Evolutionary conservation across 2,113 vertebrate species (phyloP), one percentile per base, ranked within the genome.

Genomic region (Cryptoleucopteryx plumbea): DNA sequence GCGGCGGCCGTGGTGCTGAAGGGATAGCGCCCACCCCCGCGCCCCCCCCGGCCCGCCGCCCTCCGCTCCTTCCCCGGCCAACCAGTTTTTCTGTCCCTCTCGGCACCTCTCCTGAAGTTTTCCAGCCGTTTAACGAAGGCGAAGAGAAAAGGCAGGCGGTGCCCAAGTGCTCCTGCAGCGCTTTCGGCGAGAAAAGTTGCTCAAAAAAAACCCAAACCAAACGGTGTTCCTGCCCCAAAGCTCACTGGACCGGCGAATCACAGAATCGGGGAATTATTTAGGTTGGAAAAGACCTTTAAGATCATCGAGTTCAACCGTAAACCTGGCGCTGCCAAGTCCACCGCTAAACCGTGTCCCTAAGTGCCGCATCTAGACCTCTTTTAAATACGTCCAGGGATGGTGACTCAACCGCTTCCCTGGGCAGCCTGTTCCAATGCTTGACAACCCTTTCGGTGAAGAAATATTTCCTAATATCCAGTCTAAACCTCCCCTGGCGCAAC

Each of bases 1-100:
- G 43, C 42, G 6, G 45, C 22, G 56, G 58, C 31, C 29, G 89
- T 96, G 97, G 97, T 98, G 97, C 97, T 98, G 96, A 98, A 98
- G 13, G 98, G 97, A 97, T 90, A 98, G 97, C 97, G 87, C 90
- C 95, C 78, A 16, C 32, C 45, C 80, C 66, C 32, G 14, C 20
- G 14, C 38, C 65, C 23, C 47, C 34, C 27, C 47, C 11, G 26
- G 18, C 13, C 45, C 45, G 20, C 20, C 45, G 20, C 45, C 45
- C 45, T 11, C 20, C 45, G 20, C 45, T 21, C 45, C 20, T 27
- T 38, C 25, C 22, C n/a, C 75, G 1, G 29, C 50, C 59, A 0
- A 6, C 45, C 18, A 19, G 45, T 45, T 45, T 25, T 16, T 25
- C 31, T 3, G 7, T 1, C 26, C 27, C 48, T 8, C 43, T 7